Evolutionary conservation across 1,140 invertebrate species (phyloP).

Genomic region (Neodiprion virginianus): DNA sequence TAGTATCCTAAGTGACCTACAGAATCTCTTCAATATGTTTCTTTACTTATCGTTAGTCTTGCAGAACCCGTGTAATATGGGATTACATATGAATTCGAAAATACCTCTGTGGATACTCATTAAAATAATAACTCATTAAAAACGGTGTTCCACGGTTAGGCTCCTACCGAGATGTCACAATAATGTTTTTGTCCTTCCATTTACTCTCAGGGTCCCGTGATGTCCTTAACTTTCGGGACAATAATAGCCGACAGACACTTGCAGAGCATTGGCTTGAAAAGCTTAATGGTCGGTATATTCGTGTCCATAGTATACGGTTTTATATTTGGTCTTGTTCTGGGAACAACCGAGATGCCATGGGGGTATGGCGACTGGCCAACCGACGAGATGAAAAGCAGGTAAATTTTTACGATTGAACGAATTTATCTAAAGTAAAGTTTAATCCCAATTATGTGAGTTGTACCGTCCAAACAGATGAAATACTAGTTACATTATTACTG

Average conservation of each 20-base stretch:
- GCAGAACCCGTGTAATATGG: too few species aligned
- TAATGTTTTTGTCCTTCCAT: background rate
- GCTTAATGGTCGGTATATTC: constrained; percentile 73
- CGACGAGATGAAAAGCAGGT: constrained; percentile 81
- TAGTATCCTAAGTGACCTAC: too few species aligned
- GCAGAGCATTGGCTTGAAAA: constrained; percentile 71
- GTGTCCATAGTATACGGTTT: constrained; percentile 80
- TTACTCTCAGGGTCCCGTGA: constrained; percentile 73
- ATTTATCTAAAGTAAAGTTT: constrained; percentile 12
- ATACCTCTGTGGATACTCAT: too few species aligned
- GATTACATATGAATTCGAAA: too few species aligned
- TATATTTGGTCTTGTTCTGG: constrained; percentile 78
- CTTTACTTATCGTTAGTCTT: too few species aligned
- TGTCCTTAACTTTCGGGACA: constrained; percentile 84
- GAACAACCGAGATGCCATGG: constrained; percentile 78
- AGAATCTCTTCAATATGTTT: too few species aligned
- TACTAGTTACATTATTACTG: too few species aligned
- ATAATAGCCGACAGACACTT: constrained; percentile 76
- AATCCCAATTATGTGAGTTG: constrained; percentile 11
- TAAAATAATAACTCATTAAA: too few species aligned
- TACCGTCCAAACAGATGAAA: background rate
- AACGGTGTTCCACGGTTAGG: too few species aligned
- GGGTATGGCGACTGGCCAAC: constrained; percentile 81
- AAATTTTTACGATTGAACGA: constrained; percentile 24
- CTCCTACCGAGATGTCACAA: too few species aligned